These are phyloP conservation scores for Mungos mungo DNA, from an alignment of 2,113 vertebrate species.

Conservation along the genomic window DNA sequence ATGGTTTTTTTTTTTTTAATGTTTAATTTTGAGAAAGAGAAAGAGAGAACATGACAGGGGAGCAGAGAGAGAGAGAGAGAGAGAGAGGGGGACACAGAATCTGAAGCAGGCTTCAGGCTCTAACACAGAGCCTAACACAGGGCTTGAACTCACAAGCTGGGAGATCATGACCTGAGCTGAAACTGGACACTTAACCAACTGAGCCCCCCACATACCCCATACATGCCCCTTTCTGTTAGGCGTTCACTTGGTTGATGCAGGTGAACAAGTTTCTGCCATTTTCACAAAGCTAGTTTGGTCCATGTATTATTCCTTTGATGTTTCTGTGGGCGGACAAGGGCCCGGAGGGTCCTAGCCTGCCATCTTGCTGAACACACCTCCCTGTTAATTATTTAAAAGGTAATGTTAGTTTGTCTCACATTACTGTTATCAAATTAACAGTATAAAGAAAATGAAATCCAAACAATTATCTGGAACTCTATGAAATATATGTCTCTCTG, in stretches of 20 bases:
- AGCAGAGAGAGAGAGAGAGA: too few species aligned
- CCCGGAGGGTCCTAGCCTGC: background rate
- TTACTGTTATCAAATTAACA: background rate
- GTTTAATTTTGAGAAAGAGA: too few species aligned
- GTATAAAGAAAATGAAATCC: background rate
- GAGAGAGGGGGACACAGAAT: too few species aligned
- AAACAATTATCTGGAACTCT: background rate
- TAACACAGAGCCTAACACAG: too few species aligned
- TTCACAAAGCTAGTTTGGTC: background rate
- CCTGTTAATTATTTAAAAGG: background rate
- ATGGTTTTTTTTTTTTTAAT: background rate
- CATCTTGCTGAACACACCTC: background rate
- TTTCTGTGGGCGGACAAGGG: background rate
- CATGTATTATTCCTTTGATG: background rate
- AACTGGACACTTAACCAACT: too few species aligned
- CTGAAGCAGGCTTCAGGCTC: too few species aligned
- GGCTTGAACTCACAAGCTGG: too few species aligned
- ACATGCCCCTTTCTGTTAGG: background rate
- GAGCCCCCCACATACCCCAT: too few species aligned
- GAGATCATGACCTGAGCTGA: too few species aligned
- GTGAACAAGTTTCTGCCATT: background rate
- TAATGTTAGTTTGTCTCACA: background rate
- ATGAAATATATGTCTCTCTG: background rate
- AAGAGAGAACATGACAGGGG: too few species aligned
- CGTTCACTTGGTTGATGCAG: background rate